phyloP scores from a whole-genome alignment of 2,113 vertebrate species.

The Zosterops lateralis region DNA sequence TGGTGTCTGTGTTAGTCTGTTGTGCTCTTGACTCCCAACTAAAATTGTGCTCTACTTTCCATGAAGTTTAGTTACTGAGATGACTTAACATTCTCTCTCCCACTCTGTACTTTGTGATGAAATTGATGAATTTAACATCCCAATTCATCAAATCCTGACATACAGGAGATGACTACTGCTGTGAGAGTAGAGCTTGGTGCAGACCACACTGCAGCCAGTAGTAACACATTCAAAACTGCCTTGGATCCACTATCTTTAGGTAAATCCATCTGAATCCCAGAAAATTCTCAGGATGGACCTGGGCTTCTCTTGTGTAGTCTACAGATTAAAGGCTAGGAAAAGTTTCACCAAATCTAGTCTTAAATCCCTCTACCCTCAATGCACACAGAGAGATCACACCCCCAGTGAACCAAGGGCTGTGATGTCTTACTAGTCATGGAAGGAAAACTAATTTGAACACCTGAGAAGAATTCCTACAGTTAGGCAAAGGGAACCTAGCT shows the following conservation, averaged over 20 bases:
- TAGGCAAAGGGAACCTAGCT: background rate
- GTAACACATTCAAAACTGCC: background rate
- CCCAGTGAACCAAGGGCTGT: background rate
- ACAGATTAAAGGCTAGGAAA: background rate
- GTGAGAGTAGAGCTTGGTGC: background rate
- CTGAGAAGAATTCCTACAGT: background rate
- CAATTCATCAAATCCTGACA: background rate
- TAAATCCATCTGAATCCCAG: background rate
- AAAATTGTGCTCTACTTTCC: background rate
- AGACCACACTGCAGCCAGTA: background rate
- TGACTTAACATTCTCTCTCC: background rate
- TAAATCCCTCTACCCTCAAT: background rate
- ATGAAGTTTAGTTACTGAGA: background rate
- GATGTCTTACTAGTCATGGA: background rate
- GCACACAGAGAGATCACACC: rapidly evolving
- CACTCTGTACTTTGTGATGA: background rate
- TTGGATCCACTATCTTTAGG: background rate
- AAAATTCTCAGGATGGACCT: background rate
- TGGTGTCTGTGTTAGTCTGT: background rate
- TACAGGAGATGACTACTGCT: background rate
- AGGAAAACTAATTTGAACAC: background rate
- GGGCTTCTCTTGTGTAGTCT: background rate
- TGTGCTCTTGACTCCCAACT: background rate
- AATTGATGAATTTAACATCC: background rate
- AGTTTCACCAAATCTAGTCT: background rate